Conservation (phyloP, 2,888 invertebrate species). For the Apamea anceps region DNA sequence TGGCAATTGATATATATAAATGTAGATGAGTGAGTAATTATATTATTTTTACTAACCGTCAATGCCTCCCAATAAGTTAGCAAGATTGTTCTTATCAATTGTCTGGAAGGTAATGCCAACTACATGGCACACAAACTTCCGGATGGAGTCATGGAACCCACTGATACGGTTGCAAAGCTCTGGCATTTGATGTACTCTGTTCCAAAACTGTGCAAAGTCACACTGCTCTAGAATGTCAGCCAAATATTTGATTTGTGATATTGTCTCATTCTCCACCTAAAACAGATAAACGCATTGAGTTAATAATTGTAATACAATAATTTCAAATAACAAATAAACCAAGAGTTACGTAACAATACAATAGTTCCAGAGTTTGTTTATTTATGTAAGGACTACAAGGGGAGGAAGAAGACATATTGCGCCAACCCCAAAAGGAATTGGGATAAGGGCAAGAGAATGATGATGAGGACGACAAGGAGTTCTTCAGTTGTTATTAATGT, state of each 20-base stretch:
- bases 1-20: background rate
- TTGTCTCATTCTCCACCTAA: conserved; percentile 95
- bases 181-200: conserved; percentile 93
- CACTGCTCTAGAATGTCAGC: conserved; percentile 98
- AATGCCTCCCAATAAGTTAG: conserved; percentile 96
- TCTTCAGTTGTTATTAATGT: background rate
- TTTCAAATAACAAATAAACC: background rate
- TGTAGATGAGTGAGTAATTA: background rate
- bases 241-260: conserved; percentile 96
- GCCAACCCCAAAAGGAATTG: background rate
- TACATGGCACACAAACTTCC: conserved; percentile 99
- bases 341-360: background rate
- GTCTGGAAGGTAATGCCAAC: conserved; percentile 99
- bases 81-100: conserved; percentile 95
- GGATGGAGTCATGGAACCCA: conserved; percentile 98
- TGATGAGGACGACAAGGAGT: background rate
- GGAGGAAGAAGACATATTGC: background rate
- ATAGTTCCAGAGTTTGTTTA: background rate
- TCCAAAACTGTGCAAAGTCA: conserved; percentile 98
- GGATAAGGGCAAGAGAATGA: background rate
- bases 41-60: conserved; percentile 91
- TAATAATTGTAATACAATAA: background rate
- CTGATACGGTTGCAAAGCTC: conserved; percentile 94
- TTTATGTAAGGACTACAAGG: background rate
- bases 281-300: conserved; percentile 6